phyloP scores from a whole-genome alignment of 2,113 vertebrate species.

The Sapajus apella region DNA sequence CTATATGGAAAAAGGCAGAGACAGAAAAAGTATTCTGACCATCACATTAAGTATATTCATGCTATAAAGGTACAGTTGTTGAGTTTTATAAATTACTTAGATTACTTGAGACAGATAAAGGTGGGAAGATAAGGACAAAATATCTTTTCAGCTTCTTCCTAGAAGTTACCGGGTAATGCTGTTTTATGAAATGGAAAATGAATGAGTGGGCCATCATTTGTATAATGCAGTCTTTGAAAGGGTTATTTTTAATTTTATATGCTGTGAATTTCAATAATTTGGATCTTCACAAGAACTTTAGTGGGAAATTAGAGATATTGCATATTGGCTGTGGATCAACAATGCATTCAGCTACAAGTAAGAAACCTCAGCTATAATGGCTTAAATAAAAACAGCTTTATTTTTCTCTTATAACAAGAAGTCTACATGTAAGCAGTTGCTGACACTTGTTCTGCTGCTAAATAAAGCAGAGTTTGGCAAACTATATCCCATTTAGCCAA shows the following conservation, averaged over 20 bases:
- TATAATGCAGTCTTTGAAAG: not conserved
- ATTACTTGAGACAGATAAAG: not conserved
- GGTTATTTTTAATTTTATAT: slow-evolving; percentile 20
- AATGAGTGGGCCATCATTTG: not conserved
- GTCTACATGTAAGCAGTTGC: not conserved
- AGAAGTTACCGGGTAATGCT: not conserved
- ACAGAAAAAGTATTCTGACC: not conserved
- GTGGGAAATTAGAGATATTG: not conserved
- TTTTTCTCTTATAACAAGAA: not conserved
- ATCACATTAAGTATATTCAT: not conserved
- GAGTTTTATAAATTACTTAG: not conserved
- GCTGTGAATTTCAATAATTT: not conserved
- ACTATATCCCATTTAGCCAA: not conserved
- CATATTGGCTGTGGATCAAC: not conserved
- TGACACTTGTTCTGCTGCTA: not conserved
- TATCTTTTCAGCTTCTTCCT: not conserved
- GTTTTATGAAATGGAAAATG: not conserved
- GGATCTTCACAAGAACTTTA: not conserved
- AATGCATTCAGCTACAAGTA: not conserved
- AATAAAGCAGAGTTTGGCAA: not conserved
- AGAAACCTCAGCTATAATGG: not conserved
- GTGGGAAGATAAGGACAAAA: not conserved
- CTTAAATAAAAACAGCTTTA: not conserved
- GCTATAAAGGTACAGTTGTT: not conserved
- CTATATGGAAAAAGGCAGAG: not conserved